These are phyloP conservation scores for Panagrolaimus sp. DNA, from an alignment of 1,140 invertebrate species.

Conservation along the genomic window DNA sequence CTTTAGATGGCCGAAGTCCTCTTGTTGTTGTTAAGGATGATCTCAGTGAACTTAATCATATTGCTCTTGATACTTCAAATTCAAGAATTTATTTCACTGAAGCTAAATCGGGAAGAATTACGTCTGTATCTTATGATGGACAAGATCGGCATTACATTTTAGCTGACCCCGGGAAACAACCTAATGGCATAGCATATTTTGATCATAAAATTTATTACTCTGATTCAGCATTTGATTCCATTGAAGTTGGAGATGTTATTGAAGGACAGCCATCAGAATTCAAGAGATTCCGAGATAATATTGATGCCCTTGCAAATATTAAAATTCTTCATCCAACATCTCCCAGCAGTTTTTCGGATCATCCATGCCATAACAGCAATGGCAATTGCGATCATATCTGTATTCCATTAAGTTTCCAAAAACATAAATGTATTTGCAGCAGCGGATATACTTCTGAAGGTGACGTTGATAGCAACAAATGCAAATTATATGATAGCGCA, in stretches of 20 bases:
- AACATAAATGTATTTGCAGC: conserved; percentile 50
- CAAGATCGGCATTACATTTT: conserved; percentile 69
- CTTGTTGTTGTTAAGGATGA: conserved; percentile 56
- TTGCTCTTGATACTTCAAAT: conserved; percentile 76
- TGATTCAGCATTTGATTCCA: conserved; percentile 81
- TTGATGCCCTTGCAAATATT: conserved; percentile 68
- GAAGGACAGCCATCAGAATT: conserved; percentile 70
- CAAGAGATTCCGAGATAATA: conserved; percentile 64
- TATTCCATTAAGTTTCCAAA: conserved; percentile 45
- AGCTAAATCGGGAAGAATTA: conserved; percentile 68
- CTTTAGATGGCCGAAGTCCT: conserved; percentile 80
- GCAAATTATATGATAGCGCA: conserved; percentile 44
- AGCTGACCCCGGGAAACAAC: conserved; percentile 63
- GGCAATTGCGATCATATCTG: conserved; percentile 65
- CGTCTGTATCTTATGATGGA: conserved; percentile 72
- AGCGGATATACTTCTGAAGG: conserved; percentile 40
- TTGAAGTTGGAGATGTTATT: conserved; percentile 77
- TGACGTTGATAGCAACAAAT: conserved; percentile 23
- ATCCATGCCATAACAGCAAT: conserved; percentile 78
- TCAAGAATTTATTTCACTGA: conserved; percentile 80
- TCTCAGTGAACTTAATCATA: conserved; percentile 67
- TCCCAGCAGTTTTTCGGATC: conserved; percentile 58
- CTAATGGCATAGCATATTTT: conserved; percentile 75
- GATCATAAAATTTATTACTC: conserved; percentile 78
- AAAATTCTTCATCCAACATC: conserved; percentile 45